Evolutionary conservation across 2,888 invertebrate species (phyloP).

Genomic region (Conchocele bisecta): DNA sequence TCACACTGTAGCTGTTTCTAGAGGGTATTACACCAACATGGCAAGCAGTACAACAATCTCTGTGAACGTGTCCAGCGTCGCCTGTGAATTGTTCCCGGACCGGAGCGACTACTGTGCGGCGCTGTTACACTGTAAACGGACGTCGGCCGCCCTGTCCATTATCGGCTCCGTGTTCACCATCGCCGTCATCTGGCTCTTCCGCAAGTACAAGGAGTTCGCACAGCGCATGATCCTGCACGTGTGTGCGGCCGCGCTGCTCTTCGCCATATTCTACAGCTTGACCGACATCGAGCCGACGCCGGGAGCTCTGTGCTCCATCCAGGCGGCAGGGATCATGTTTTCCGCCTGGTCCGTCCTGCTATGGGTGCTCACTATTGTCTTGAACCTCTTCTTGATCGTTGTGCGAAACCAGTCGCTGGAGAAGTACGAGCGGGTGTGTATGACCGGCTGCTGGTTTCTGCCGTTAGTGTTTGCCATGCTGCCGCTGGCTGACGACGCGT

Average conservation of each 20-base stretch:
- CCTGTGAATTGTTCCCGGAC: constrained; percentile 3
- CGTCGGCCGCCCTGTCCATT: neutral
- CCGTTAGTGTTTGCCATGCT: constrained; percentile 2
- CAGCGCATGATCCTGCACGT: constrained; percentile 9
- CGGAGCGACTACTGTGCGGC: neutral
- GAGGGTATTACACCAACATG: too few species aligned
- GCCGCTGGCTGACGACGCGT: constrained; percentile 29
- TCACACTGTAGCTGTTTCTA: too few species aligned
- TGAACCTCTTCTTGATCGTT: constrained; percentile 20
- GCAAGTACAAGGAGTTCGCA: constrained; percentile 1
- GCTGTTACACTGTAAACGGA: constrained; percentile 3
- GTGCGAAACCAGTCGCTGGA: constrained; percentile 3
- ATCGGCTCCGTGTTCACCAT: constrained; percentile 2
- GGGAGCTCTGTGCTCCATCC: constrained; percentile 18
- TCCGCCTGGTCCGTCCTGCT: constrained; percentile 9
- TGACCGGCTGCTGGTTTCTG: constrained; percentile 6
- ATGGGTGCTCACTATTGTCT: constrained; percentile 20
- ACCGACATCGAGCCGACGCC: constrained; percentile 1
- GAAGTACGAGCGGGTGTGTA: neutral
- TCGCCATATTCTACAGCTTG: constrained; percentile 7
- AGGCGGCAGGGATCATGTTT: constrained; percentile 24
- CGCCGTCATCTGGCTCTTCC: constrained; percentile 3
- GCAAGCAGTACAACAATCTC: too few species aligned
- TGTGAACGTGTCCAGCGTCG: too few species aligned
- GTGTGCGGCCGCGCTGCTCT: neutral